These are phyloP conservation scores for Drosophila testacea DNA, from an alignment of 2,888 invertebrate species.

Conservation along the genomic window DNA sequence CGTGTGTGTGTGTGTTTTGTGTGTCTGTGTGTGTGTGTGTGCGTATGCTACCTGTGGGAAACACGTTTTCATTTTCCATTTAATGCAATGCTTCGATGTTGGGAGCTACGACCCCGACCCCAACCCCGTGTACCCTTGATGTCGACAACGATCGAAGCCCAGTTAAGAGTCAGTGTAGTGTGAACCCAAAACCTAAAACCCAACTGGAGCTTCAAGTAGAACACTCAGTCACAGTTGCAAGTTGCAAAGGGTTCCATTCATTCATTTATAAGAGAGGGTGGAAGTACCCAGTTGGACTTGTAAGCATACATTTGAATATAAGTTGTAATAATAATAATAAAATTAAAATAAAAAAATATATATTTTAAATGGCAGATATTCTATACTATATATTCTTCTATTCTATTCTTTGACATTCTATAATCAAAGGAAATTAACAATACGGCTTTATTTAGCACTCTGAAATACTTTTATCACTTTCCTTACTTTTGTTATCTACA, in stretches of 20 bases:
- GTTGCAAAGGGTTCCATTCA: constrained; percentile 21
- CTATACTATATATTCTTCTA: no score
- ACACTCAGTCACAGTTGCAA: constrained; percentile 20
- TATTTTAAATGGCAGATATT: no score
- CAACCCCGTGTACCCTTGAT: constrained; percentile 8
- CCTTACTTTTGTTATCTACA: not conserved
- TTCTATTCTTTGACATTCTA: no score
- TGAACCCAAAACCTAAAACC: constrained; percentile 7
- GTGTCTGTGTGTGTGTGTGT: constrained; percentile 13
- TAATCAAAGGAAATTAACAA: not conserved
- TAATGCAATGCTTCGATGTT: constrained; percentile 15
- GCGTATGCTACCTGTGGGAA: constrained; percentile 69
- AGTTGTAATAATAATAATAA: not conserved
- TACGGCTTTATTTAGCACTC: not conserved
- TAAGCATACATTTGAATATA: not conserved
- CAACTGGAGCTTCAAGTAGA: constrained; percentile 48
- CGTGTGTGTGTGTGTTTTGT: not conserved
- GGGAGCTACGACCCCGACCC: constrained; percentile 5
- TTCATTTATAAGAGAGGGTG: constrained; percentile 35
- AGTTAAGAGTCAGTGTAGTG: constrained; percentile 12
- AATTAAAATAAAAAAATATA: not conserved
- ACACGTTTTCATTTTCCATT: constrained; percentile 63
- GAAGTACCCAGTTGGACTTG: constrained; percentile 1
- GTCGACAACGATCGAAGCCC: not conserved
- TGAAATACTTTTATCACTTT: not conserved